Conservation (phyloP, 2,797 vertebrate genomes). For the Steatocranus sp. region DNA sequence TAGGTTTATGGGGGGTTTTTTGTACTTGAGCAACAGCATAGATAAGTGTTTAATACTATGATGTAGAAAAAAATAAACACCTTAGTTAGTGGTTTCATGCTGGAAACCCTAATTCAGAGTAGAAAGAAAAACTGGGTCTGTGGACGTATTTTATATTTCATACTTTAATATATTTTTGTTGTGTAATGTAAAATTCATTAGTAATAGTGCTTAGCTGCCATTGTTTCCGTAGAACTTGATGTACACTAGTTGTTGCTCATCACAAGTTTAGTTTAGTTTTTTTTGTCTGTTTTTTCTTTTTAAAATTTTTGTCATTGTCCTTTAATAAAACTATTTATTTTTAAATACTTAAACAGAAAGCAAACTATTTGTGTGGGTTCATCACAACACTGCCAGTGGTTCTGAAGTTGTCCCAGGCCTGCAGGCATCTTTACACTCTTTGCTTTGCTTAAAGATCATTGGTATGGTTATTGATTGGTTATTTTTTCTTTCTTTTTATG, state of each 20-base stretch:
- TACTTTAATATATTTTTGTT: constrained; percentile 33
- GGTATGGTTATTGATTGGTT: background rate
- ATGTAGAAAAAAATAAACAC: background rate
- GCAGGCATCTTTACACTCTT: background rate
- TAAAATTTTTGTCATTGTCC: background rate
- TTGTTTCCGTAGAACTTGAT: constrained; percentile 16
- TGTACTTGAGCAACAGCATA: background rate
- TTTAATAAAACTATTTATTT: constrained; percentile 44
- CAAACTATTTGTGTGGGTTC: background rate
- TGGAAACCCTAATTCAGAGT: background rate
- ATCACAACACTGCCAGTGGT: background rate
- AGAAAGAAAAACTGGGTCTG: background rate
- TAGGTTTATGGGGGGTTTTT: background rate
- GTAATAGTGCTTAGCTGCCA: background rate
- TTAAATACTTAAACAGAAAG: background rate
- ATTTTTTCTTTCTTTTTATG: background rate
- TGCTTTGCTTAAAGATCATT: background rate
- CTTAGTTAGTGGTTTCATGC: background rate
- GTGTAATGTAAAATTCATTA: background rate
- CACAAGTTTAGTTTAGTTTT: constrained; percentile 26
- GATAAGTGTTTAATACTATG: background rate
- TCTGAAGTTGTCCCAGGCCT: constrained; percentile 17
- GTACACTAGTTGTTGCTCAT: constrained; percentile 7
- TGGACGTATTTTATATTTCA: constrained; percentile 29
- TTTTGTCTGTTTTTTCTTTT: background rate